phyloP scores from a whole-genome alignment of 2,888 invertebrate genomes.

The Choristoneura rosaceana region DNA sequence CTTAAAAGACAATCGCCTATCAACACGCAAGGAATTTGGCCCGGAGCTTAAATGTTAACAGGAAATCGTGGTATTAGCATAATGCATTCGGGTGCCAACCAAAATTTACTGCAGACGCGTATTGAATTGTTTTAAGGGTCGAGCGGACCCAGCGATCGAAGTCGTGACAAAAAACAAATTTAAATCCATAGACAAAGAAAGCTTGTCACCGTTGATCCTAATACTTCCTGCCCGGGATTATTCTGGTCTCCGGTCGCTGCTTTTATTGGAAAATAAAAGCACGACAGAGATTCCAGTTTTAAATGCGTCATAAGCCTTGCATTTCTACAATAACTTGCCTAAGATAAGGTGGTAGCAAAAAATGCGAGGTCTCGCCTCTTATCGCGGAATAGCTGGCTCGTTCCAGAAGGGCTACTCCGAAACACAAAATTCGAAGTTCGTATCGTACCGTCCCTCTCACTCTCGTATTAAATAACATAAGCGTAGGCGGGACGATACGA shows the following conservation, averaged over 20 bases:
- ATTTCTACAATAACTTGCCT: slow-evolving; percentile 57
- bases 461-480: too few species aligned
- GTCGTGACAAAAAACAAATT: slow-evolving; percentile 35
- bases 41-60: slow-evolving; percentile 61
- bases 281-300: slow-evolving; percentile 51
- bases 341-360: slow-evolving; percentile 57
- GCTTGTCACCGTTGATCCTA: slow-evolving; percentile 33
- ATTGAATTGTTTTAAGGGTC: slow-evolving; percentile 63
- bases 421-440: too few species aligned
- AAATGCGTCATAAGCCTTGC: slow-evolving; percentile 54
- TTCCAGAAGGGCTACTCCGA: too few species aligned
- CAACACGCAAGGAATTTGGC: slow-evolving; percentile 69
- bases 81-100: slow-evolving; percentile 74
- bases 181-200: slow-evolving; percentile 34
- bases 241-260: not conserved
- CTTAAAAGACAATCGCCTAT: slow-evolving; percentile 60
- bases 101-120: slow-evolving; percentile 65
- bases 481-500: too few species aligned
- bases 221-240: slow-evolving; percentile 36
- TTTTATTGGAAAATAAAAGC: slow-evolving; percentile 26
- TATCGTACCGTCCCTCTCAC: too few species aligned
- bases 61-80: slow-evolving; percentile 76
- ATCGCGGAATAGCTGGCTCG: slow-evolving; percentile 54
- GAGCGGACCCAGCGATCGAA: slow-evolving; percentile 59
- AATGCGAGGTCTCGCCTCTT: slow-evolving; percentile 56